Percentiles rank a stretch among this genome's conserved stretches.
phyloP scores from a whole-genome alignment of 2,888 invertebrate species.

The Aphodius granarius region DNA sequence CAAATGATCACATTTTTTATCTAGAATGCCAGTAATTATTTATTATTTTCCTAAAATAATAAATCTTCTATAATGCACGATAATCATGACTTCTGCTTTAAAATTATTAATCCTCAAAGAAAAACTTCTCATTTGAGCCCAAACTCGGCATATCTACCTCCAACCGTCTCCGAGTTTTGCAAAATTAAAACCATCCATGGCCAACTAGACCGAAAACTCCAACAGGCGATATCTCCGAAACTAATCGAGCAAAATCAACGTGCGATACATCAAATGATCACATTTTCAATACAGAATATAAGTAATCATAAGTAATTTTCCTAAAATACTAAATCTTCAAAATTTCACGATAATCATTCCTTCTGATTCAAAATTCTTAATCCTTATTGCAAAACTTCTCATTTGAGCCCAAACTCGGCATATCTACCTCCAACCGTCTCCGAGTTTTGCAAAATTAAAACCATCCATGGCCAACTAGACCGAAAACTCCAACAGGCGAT shows the following conservation, averaged over 20 bases:
- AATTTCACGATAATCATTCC: constrained; percentile 64
- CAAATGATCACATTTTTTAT: not conserved
- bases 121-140: not conserved
- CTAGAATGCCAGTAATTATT: not conserved
- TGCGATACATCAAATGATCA: not conserved
- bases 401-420: not conserved
- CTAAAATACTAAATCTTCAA: constrained; percentile 89
- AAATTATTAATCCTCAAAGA: not conserved
- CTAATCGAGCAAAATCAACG: not conserved
- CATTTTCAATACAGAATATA: not conserved
- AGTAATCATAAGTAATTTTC: constrained; percentile 82
- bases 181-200: not conserved
- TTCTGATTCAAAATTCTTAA: too few relatives aligned
- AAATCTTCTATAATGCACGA: not conserved
- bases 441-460: too few relatives aligned
- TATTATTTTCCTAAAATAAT: not conserved
- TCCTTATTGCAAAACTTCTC: too few relatives aligned
- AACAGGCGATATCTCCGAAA: not conserved
- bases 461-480: not conserved
- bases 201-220: not conserved
- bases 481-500: too few relatives aligned
- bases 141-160: not conserved
- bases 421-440: constrained; percentile 55
- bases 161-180: not conserved
- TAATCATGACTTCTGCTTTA: not conserved